Percentiles rank a stretch among this genome's conserved stretches.
phyloP scores from a whole-genome alignment of 2,888 invertebrate genomes.

The Aspidiotus rigidus region DNA sequence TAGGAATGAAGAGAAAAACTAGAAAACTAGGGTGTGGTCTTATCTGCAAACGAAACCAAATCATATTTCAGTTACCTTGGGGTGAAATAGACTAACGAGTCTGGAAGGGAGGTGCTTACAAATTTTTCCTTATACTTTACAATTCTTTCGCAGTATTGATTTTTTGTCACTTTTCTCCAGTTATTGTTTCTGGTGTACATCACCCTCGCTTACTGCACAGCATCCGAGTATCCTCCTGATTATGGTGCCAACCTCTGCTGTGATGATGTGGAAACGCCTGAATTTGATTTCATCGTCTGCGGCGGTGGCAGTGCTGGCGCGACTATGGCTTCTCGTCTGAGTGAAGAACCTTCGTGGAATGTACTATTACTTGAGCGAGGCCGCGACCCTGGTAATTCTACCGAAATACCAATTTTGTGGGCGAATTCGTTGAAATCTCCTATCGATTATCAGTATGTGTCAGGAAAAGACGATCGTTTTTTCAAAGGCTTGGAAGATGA shows the following conservation, averaged over 20 bases:
- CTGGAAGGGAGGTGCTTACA: too few relatives aligned
- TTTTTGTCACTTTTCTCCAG: background rate
- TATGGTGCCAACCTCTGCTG: slow-evolving; percentile 26
- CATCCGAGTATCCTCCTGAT: slow-evolving; percentile 16
- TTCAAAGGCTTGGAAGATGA: slow-evolving; percentile 33
- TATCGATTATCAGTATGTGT: slow-evolving; percentile 34
- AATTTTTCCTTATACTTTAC: background rate
- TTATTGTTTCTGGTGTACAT: too few relatives aligned
- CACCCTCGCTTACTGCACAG: background rate
- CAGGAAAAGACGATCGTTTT: slow-evolving; percentile 22
- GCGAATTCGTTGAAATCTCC: slow-evolving; percentile 22
- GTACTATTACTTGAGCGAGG: slow-evolving; percentile 35
- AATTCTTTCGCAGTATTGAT: slow-evolving; percentile 3
- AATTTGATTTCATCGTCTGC: slow-evolving; percentile 32
- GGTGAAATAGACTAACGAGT: too few relatives aligned
- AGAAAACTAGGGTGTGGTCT: too few relatives aligned
- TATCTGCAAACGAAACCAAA: too few relatives aligned
- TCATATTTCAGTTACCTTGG: too few relatives aligned
- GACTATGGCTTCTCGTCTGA: slow-evolving; percentile 33
- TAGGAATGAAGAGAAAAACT: too few relatives aligned
- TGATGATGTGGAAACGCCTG: background rate
- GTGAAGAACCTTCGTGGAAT: slow-evolving; percentile 35
- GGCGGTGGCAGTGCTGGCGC: slow-evolving; percentile 36
- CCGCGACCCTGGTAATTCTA: slow-evolving; percentile 22
- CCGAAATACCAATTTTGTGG: slow-evolving; percentile 31